Percentiles rank a stretch among this genome's conserved stretches.
These are phyloP conservation scores for Leptura quadrifasciata DNA, from an alignment of 2,888 invertebrate species.

Conservation along the genomic window DNA sequence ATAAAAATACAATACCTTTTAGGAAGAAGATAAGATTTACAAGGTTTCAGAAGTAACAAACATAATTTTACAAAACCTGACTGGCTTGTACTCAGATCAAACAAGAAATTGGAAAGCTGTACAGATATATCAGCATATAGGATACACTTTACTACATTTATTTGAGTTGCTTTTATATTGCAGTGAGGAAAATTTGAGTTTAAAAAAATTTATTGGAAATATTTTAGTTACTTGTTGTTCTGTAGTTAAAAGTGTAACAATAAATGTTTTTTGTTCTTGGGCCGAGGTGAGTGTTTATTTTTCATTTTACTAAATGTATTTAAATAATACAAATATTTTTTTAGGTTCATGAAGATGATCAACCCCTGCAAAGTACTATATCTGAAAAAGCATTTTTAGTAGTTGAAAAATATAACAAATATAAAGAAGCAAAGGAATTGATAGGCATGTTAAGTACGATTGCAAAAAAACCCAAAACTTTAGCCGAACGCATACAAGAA, in stretches of 20 bases:
- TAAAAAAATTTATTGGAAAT: constrained; percentile 60
- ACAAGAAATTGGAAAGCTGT: constrained; percentile 56
- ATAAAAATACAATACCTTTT: constrained; percentile 38
- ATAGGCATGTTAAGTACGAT: constrained; percentile 64
- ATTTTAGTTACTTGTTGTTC: constrained; percentile 59
- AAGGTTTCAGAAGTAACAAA: constrained; percentile 57
- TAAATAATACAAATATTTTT: constrained; percentile 15
- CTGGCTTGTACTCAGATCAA: constrained; percentile 60
- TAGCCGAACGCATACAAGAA: constrained; percentile 65
- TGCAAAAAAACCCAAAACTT: constrained; percentile 68
- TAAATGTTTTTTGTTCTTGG: constrained; percentile 69
- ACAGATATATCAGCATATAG: constrained; percentile 66
- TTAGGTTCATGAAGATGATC: constrained; percentile 62
- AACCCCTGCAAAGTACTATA: constrained; percentile 66
- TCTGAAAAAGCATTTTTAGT: constrained; percentile 66
- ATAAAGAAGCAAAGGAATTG: constrained; percentile 64
- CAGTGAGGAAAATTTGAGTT: constrained; percentile 52
- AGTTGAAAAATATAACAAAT: constrained; percentile 66
- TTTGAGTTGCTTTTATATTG: constrained; percentile 63
- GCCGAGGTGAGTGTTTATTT: constrained; percentile 67
- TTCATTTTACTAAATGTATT: constrained; percentile 21
- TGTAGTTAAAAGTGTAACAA: constrained; percentile 65
- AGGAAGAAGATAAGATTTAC: constrained; percentile 60
- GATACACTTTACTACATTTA: constrained; percentile 63
- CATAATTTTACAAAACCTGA: constrained; percentile 63